Evolutionary conservation across 2,113 vertebrate genomes (phyloP).

Genomic region (Sciurus niger): DNA sequence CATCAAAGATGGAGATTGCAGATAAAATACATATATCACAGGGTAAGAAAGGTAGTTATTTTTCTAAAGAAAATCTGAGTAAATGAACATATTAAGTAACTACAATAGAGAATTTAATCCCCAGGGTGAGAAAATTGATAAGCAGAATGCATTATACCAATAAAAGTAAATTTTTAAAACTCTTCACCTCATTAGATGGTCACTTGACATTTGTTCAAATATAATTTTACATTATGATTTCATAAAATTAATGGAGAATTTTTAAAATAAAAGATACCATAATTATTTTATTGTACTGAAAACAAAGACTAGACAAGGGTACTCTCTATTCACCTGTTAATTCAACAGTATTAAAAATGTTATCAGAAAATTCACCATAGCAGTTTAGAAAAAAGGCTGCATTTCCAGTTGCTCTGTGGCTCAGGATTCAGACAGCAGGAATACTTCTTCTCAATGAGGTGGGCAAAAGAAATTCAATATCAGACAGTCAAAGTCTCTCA

Average conservation of each 20-base stretch:
- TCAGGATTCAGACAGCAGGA: no score
- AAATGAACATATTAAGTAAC: constrained; percentile 38
- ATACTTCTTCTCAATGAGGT: no score
- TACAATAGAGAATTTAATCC: neutral
- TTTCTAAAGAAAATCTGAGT: constrained; percentile 47
- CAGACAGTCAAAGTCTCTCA: no score
- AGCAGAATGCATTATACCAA: neutral
- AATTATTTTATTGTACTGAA: neutral
- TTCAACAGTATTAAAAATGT: constrained; percentile 14
- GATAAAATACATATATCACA: neutral
- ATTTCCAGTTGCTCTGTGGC: no score
- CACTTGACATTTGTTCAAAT: constrained; percentile 23
- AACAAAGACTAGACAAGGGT: neutral
- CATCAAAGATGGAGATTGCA: neutral
- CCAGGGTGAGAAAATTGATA: neutral
- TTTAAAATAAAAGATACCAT: neutral
- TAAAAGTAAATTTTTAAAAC: constrained; percentile 15
- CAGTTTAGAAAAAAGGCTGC: no score
- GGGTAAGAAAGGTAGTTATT: neutral
- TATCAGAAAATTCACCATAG: neutral
- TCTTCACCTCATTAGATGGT: neutral
- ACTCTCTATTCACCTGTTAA: neutral
- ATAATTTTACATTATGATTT: constrained; percentile 4
- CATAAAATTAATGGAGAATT: neutral
- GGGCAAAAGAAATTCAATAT: no score